Conservation (phyloP, 2,113 vertebrate species). For the Marcusenius ussheri region DNA sequence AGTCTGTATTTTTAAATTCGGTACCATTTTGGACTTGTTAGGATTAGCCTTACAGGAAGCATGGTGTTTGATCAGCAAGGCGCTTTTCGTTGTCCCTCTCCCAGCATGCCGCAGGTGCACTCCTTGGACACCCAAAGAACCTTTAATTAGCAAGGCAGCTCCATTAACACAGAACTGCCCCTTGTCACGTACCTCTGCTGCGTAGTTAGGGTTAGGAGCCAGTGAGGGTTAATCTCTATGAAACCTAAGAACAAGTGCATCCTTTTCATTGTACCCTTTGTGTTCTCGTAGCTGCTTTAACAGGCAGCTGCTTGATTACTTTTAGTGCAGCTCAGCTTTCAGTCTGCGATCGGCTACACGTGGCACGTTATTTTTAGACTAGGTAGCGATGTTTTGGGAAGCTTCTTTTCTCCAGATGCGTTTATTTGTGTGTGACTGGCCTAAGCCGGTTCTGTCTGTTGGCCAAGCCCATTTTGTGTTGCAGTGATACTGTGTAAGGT, state of each 20-base stretch:
- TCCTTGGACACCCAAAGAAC: background rate
- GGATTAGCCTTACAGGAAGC: background rate
- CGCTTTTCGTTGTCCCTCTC: background rate
- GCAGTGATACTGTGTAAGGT: background rate
- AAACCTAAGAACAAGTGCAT: background rate
- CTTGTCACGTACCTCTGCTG: background rate
- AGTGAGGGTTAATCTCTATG: background rate
- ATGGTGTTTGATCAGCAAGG: background rate
- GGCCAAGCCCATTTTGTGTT: background rate
- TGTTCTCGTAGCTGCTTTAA: background rate
- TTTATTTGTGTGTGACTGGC: background rate
- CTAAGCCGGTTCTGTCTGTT: background rate
- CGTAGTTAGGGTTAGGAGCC: background rate
- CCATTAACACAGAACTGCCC: conserved; percentile 2
- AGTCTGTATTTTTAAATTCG: background rate
- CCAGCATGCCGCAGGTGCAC: background rate
- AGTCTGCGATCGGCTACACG: background rate
- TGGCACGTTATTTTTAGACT: background rate
- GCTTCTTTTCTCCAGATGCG: background rate
- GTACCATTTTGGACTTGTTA: background rate
- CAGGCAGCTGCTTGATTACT: background rate
- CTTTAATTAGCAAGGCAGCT: conserved; percentile 21
- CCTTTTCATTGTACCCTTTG: background rate
- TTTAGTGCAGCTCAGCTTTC: too few species aligned
- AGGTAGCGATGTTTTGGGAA: background rate